A percentile compares a stretch with the other conserved stretches of the same genome.
These are phyloP conservation scores for Todiramphus chloris DNA, from an alignment of 2,113 vertebrate species.

Conservation along the genomic window DNA sequence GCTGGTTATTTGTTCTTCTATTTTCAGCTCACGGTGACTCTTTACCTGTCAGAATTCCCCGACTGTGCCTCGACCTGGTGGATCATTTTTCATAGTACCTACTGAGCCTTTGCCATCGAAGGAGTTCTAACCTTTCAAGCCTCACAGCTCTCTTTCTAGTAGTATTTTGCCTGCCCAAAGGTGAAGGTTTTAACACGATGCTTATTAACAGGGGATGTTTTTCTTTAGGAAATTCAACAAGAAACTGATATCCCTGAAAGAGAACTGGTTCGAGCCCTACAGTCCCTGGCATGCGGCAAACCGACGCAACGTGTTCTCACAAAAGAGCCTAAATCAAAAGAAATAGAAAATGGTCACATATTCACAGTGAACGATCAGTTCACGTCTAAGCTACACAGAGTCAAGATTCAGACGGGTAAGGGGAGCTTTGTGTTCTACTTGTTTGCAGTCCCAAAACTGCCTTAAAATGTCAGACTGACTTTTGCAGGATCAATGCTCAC, in stretches of 20 bases:
- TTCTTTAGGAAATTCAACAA: slow-evolving; percentile 93
- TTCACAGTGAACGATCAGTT: slow-evolving; percentile 99
- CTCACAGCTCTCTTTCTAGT: not conserved
- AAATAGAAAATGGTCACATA: slow-evolving; percentile 95
- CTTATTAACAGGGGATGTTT: not conserved
- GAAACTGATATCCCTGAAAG: slow-evolving; percentile 97
- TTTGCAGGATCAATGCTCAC: not conserved
- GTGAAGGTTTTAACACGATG: not conserved
- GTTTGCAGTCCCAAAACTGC: not conserved
- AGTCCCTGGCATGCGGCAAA: slow-evolving; percentile 96
- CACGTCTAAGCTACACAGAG: slow-evolving; percentile 97
- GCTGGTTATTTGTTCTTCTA: not conserved
- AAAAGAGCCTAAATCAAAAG: slow-evolving; percentile 97
- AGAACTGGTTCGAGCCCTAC: slow-evolving; percentile 93
- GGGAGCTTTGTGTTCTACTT: not conserved
- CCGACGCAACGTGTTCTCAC: slow-evolving; percentile 95
- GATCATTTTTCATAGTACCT: not conserved
- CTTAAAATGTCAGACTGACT: not conserved
- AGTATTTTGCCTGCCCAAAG: not conserved
- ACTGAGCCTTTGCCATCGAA: not conserved
- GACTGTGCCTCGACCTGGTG: not conserved
- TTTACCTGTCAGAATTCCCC: not conserved
- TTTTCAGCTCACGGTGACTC: not conserved
- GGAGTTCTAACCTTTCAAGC: not conserved
- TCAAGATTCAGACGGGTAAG: slow-evolving; percentile 98